Percentiles rank a stretch among this genome's conserved stretches.
Evolutionary conservation across 2,113 vertebrate genomes (phyloP).

Genomic region (Caloenas nicobarica): DNA sequence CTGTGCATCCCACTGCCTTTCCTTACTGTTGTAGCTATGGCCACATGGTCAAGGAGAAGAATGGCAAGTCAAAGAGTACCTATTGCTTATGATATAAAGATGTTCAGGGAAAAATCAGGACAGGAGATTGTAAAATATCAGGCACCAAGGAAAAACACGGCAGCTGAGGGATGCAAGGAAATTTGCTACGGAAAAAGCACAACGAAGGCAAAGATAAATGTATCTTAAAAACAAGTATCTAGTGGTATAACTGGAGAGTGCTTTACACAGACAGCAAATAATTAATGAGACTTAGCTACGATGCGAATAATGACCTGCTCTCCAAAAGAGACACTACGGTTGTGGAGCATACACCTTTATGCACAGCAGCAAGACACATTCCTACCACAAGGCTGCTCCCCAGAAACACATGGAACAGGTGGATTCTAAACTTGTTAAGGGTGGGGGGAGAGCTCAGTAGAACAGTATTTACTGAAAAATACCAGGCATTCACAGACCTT

Average conservation of each 20-base stretch:
- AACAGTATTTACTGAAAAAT: not conserved
- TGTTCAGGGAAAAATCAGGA: not conserved
- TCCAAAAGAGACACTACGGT: not conserved
- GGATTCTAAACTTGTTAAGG: not conserved
- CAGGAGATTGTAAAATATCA: not conserved
- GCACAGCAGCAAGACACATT: not conserved
- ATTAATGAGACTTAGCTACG: not conserved
- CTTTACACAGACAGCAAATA: slow-evolving; percentile 16
- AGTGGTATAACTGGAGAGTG: slow-evolving; percentile 1
- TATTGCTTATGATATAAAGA: not conserved
- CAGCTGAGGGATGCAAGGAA: not conserved
- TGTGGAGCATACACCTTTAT: not conserved
- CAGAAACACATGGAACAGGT: not conserved
- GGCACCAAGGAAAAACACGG: not conserved
- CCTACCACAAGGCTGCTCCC: not conserved
- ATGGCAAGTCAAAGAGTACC: not conserved
- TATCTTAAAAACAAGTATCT: slow-evolving; percentile 16
- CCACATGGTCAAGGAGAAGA: not conserved
- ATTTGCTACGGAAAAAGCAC: not conserved
- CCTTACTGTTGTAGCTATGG: not conserved
- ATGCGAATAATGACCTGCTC: not conserved
- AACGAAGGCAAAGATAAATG: slow-evolving; percentile 28
- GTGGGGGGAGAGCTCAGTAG: not conserved
- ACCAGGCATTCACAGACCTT: not conserved
- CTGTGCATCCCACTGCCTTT: not conserved